Evolutionary conservation across 2,113 vertebrate genomes (phyloP), one percentile per base, ranked within the genome.

Genomic region (Xenopus laevis): DNA sequence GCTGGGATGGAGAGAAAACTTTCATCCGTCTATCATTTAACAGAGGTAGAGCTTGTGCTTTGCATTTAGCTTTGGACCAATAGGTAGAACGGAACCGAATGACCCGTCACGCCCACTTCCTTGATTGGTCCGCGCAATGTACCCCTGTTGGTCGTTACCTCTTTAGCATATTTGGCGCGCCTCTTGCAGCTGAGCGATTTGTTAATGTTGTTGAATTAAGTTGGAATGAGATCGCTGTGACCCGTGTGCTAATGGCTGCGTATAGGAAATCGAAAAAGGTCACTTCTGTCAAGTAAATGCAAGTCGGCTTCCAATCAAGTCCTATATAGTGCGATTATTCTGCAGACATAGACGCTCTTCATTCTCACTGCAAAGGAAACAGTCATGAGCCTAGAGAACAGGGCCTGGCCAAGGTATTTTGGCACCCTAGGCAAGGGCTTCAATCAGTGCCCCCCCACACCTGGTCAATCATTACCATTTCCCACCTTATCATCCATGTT

Each of bases 131-230:
- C 33, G 3, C 4, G 2, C 12, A 13, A 40, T 33, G 23, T 15
- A 79, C 71, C 73, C 57, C 57, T 4, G 9, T 50, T 53, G 76
- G 55, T 70, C 78, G 60, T 52, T 67, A 77, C 71, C 64, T 77
- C 27, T 83, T 86, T 83, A 83, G 78, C 85, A 85, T 83, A 83
- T 83, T 82, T 79, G 84, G 82, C 81, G 80, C 80, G 80, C 79
- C 67, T 73, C 78, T 64, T 7, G 15, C 63, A 46, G 13, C 77
- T 12, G 9, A 45, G 15, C 10, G 47, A 16, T 50, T 16, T 50
- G 47, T 50, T 50, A 10, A 50, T 50, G 47, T 15, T 50, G 12
- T 13, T 50, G 33, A 40, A 50, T 50, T 50, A 12, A 50, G 47
- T 50, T 50, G 47, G 47, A 50, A 50, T 50, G 47, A 50, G 47